Conservation (phyloP, 1,140 invertebrate species). For the Leucophenga varia region DNA sequence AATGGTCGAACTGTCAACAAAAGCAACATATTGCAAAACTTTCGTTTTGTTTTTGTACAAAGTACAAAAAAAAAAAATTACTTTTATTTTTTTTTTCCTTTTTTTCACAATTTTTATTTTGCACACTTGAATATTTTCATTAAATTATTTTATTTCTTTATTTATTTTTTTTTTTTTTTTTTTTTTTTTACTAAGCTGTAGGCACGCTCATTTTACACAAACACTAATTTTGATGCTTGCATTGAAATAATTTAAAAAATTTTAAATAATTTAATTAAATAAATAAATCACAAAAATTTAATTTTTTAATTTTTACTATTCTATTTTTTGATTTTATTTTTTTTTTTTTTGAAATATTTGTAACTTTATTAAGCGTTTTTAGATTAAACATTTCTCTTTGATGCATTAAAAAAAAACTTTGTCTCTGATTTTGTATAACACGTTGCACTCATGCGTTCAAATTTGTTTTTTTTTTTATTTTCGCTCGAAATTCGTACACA, state of each 20-base stretch:
- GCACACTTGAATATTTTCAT: constrained; percentile 10
- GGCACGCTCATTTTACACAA: neutral
- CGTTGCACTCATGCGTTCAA: no score
- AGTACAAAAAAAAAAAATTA: no score
- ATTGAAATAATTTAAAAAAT: no score
- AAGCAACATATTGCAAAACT: constrained; percentile 45
- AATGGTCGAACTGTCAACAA: neutral
- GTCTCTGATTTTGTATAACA: no score
- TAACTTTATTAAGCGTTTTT: no score
- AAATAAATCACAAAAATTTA: no score
- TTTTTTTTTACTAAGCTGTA: neutral
- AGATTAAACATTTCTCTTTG: no score
- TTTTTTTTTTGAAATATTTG: neutral
- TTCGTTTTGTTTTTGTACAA: constrained; percentile 27
- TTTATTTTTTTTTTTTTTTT: constrained; percentile 1
- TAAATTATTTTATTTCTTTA: neutral
- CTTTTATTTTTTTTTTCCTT: neutral
- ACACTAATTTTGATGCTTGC: no score
- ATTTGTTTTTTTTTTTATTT: constrained; percentile 1
- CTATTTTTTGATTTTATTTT: no score
- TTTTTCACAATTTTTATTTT: constrained; percentile 16
- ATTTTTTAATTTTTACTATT: neutral
- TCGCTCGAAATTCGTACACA: neutral
- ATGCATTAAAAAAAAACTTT: no score
- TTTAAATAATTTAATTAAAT: no score